These are phyloP conservation scores for Bradypus variegatus DNA, from an alignment of 2,797 vertebrate genomes.

Conservation along the genomic window DNA sequence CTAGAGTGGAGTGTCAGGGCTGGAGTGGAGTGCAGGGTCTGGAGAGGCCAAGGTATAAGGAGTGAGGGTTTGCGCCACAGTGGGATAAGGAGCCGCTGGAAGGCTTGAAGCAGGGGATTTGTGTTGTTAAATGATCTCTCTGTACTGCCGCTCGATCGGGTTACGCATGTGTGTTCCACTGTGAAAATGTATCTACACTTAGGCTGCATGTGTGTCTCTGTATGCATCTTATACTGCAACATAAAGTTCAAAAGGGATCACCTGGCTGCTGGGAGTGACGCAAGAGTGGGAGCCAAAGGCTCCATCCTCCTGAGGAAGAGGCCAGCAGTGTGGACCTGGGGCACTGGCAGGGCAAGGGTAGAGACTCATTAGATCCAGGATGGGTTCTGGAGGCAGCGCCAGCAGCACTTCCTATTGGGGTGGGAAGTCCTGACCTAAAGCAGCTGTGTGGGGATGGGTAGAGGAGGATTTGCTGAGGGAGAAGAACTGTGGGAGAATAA, in stretches of 20 bases:
- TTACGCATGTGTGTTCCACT: not conserved
- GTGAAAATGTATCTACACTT: not conserved
- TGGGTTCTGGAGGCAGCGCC: not conserved
- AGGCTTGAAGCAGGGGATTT: not conserved
- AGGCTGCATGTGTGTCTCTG: not conserved
- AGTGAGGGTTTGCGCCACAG: not conserved
- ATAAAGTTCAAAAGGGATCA: not conserved
- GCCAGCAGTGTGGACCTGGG: not conserved
- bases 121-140: not conserved
- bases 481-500: not conserved
- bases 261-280: not conserved
- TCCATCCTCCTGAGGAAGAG: not conserved
- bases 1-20: not conserved
- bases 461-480: not conserved
- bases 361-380: not conserved
- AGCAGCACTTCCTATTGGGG: not conserved
- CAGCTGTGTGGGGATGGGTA: accelerated
- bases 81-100: not conserved
- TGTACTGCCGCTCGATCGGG: not conserved
- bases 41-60: no score
- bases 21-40: not conserved
- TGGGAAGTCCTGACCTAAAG: not conserved
- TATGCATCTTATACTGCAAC: not conserved
- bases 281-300: not conserved
- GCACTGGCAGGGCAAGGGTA: not conserved